Conservation (phyloP, 2,888 invertebrate species). For the Drosophila flavopinicola region DNA sequence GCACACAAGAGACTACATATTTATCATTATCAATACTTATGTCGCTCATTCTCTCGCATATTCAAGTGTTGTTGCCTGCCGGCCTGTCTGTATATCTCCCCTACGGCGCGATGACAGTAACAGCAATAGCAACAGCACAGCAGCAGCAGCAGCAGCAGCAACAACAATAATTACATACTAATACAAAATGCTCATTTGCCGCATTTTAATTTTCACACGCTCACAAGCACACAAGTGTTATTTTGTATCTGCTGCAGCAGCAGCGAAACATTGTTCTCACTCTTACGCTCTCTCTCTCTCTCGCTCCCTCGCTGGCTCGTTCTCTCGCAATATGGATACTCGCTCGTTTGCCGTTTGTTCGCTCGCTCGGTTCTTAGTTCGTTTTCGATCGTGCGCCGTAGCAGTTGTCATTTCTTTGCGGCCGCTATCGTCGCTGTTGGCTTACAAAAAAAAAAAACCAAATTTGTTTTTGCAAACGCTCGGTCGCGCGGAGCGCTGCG, state of each 20-base stretch:
- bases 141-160: slow-evolving; percentile 28
- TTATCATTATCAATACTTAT: slow-evolving; percentile 53
- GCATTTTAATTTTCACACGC: slow-evolving; percentile 78
- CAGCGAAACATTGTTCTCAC: slow-evolving; percentile 19
- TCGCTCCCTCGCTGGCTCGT: slow-evolving; percentile 11
- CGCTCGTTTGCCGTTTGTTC: slow-evolving; percentile 18
- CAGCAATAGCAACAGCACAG: no score
- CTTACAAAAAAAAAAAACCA: slow-evolving; percentile 30
- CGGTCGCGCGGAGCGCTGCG: slow-evolving; percentile 56
- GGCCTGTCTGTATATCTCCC: slow-evolving; percentile 30
- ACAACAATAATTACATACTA: slow-evolving; percentile 69
- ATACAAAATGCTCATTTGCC: slow-evolving; percentile 78
- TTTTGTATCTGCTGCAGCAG: slow-evolving; percentile 31
- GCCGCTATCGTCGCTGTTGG: slow-evolving; percentile 39
- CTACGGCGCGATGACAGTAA: slow-evolving; percentile 44
- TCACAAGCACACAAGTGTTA: slow-evolving; percentile 70
- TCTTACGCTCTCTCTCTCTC: slow-evolving; percentile 15
- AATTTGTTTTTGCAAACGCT: slow-evolving; percentile 63
- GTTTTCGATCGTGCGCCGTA: slow-evolving; percentile 76
- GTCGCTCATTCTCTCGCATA: slow-evolving; percentile 43
- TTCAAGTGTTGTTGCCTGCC: slow-evolving; percentile 24
- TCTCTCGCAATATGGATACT: slow-evolving; percentile 10
- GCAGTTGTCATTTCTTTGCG: slow-evolving; percentile 65
- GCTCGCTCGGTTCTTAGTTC: slow-evolving; percentile 53
- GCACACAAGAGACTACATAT: slow-evolving; percentile 34